These are phyloP conservation scores for Episyrphus balteatus DNA, from an alignment of 1,140 invertebrate species.

Conservation along the genomic window DNA sequence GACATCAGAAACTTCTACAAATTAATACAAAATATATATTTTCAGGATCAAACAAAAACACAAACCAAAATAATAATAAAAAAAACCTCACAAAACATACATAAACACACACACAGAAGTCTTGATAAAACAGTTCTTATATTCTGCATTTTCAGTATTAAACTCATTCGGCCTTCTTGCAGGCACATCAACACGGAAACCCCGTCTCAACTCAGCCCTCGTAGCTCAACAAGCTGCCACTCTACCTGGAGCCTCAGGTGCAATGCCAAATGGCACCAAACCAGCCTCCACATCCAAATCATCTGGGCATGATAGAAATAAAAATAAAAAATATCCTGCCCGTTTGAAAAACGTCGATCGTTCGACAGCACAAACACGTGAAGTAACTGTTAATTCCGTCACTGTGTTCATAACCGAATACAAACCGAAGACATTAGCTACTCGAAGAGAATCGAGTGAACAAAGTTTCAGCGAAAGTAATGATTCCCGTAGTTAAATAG, in stretches of 20 bases:
- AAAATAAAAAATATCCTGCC: constrained; percentile 53
- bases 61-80: no score
- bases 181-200: constrained; percentile 78
- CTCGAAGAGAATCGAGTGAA: constrained; percentile 34
- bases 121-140: neutral
- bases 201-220: constrained; percentile 83
- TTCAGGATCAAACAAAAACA: no score
- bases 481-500: constrained; percentile 34
- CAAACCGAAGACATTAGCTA: constrained; percentile 62
- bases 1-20: no score
- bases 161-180: neutral
- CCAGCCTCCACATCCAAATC: constrained; percentile 57
- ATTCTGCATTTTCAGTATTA: no score
- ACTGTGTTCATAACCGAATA: constrained; percentile 95
- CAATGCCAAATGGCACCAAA: constrained; percentile 40
- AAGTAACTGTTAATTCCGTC: constrained; percentile 91
- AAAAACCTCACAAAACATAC: no score
- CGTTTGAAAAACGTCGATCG: constrained; percentile 66
- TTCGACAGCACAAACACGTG: constrained; percentile 67
- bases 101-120: neutral
- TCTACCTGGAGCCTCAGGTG: constrained; percentile 29
- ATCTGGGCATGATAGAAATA: constrained; percentile 43
- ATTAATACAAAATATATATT: no score
- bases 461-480: constrained; percentile 37
- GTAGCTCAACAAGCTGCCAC: constrained; percentile 82